phyloP scores from a whole-genome alignment of 2,113 vertebrate species.

The Terrapene triunguis region DNA sequence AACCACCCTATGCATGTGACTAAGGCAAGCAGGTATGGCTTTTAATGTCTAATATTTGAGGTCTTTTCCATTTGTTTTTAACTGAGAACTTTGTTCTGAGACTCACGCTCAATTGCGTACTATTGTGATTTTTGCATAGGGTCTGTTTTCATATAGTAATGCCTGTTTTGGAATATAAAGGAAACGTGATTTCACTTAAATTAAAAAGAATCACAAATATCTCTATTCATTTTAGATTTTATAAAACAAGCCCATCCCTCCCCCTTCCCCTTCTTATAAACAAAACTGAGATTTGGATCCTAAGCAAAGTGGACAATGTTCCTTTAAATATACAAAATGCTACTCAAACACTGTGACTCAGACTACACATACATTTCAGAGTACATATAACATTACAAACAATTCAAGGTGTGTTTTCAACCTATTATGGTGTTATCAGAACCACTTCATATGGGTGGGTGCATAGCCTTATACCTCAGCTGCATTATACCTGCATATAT shows the following conservation, averaged over 20 bases:
- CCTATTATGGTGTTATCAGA: slow-evolving; percentile 27
- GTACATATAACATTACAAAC: slow-evolving; percentile 26
- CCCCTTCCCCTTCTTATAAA: neutral
- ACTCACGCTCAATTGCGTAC: neutral
- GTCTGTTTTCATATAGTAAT: neutral
- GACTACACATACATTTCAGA: neutral
- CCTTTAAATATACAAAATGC: neutral
- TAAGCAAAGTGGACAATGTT: neutral
- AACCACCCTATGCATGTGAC: fast-evolving
- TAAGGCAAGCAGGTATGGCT: fast-evolving
- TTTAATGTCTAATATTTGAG: fast-evolving
- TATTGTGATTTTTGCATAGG: neutral
- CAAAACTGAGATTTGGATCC: fast-evolving
- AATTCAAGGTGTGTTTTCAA: neutral
- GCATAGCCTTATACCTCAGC: neutral
- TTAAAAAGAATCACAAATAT: neutral
- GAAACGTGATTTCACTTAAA: neutral
- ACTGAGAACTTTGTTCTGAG: fast-evolving
- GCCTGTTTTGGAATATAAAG: neutral
- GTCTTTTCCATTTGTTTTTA: neutral
- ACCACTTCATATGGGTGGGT: neutral
- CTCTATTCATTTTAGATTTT: neutral
- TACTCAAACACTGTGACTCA: slow-evolving; percentile 42
- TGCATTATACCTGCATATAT: neutral
- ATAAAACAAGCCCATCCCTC: neutral